phyloP scores from a whole-genome alignment of 1,140 invertebrate genomes.

The Epicauta chinensis region DNA sequence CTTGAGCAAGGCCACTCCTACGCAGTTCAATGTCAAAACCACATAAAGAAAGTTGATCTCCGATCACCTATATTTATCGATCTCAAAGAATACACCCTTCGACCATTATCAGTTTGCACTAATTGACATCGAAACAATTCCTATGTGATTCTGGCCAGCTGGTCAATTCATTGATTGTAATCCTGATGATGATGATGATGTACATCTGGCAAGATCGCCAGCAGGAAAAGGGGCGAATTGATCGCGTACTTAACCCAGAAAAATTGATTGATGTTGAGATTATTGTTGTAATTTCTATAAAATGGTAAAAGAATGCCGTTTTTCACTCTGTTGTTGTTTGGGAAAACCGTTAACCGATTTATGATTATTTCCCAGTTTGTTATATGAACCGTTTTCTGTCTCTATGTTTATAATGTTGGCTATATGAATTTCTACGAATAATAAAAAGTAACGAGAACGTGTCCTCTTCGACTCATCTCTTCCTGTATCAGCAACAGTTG shows the following conservation, averaged over 20 bases:
- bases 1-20: too few relatives aligned
- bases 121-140: constrained; percentile 2
- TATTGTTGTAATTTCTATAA: too few relatives aligned
- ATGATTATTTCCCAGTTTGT: constrained; percentile 16
- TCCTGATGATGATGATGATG: constrained; percentile 33
- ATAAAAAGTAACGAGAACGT: constrained; percentile 39
- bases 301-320: too few relatives aligned
- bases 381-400: constrained; percentile 9
- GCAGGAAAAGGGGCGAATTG: constrained; percentile 29
- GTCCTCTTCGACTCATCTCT: constrained; percentile 28
- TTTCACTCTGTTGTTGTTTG: too few relatives aligned
- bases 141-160: constrained; percentile 28
- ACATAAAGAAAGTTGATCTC: too few relatives aligned
- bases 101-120: not conserved
- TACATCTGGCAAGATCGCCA: constrained; percentile 35
- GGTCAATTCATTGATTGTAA: constrained; percentile 29
- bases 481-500: constrained; percentile 31
- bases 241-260: not conserved
- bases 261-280: too few relatives aligned
- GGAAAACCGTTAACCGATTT: constrained; percentile 1
- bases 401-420: constrained; percentile 5
- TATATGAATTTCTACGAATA: constrained; percentile 34
- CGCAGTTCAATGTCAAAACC: too few relatives aligned
- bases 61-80: too few relatives aligned
- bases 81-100: not conserved